phyloP scores from a whole-genome alignment of 2,888 invertebrate genomes.

The Ditula angustiorana region DNA sequence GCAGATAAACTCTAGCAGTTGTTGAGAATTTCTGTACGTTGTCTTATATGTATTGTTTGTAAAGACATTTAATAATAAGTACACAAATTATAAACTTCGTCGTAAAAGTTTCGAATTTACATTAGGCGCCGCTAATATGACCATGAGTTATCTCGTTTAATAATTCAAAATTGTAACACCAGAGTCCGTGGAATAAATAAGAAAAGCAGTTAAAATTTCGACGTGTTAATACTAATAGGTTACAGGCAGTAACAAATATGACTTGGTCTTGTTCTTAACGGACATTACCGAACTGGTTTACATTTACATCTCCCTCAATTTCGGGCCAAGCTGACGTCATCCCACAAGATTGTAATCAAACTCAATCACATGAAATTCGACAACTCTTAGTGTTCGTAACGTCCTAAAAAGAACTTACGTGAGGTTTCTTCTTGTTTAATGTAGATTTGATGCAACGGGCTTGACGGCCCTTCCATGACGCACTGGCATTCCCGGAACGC shows the following conservation, averaged over 20 bases:
- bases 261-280: slow-evolving; percentile 32
- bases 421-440: neutral
- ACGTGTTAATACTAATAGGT: neutral
- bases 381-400: neutral
- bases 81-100: too few species aligned
- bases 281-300: slow-evolving; percentile 30
- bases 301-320: slow-evolving; percentile 22
- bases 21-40: too few species aligned
- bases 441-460: slow-evolving; percentile 11
- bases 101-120: too few species aligned
- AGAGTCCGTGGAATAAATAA: too few species aligned
- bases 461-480: too few species aligned
- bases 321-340: slow-evolving; percentile 27
- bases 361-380: slow-evolving; percentile 9
- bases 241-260: slow-evolving; percentile 2
- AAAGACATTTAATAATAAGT: too few species aligned
- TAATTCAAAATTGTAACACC: too few species aligned
- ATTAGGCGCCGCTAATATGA: too few species aligned
- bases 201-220: neutral
- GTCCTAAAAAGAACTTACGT: neutral
- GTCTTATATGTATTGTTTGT: too few species aligned
- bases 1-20: too few species aligned
- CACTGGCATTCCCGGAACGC: too few species aligned
- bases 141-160: too few species aligned
- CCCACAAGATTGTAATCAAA: slow-evolving; percentile 12